These are phyloP conservation scores for Heterotilapia buettikoferi DNA, from an alignment of 2,113 vertebrate genomes.

Conservation along the genomic window DNA sequence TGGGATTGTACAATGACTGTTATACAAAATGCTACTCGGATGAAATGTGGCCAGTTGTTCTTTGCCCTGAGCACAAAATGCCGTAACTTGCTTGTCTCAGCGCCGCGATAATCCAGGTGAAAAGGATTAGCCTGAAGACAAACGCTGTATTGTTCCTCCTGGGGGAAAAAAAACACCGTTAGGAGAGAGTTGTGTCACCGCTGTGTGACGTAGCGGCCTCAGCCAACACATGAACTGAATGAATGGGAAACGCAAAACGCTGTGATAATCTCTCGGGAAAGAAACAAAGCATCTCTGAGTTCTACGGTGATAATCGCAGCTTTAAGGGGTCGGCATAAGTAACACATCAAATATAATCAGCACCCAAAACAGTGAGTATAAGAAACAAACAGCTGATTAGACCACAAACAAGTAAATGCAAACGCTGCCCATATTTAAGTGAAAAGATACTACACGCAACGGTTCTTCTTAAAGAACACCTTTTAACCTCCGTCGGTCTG, in stretches of 20 bases:
- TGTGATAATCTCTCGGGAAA: neutral
- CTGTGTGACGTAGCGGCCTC: neutral
- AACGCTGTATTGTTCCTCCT: constrained; percentile 47
- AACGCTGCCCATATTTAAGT: neutral
- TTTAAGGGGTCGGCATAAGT: neutral
- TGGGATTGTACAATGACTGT: neutral
- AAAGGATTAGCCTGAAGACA: constrained; percentile 52
- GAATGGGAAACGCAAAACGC: neutral
- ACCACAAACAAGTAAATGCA: neutral
- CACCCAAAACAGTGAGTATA: neutral
- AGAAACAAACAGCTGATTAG: neutral
- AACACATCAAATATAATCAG: neutral
- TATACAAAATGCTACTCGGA: neutral
- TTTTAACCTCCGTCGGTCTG: neutral
- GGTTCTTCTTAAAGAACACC: neutral
- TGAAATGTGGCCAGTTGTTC: neutral
- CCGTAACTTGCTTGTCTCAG: constrained; percentile 22
- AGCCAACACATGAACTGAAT: neutral
- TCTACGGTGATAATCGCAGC: neutral
- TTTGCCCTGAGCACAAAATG: constrained; percentile 2
- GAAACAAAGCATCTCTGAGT: neutral
- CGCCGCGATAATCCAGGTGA: constrained; percentile 43
- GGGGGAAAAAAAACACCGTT: neutral
- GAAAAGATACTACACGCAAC: neutral
- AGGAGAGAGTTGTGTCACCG: neutral